These are phyloP conservation scores for Cryptoprocta ferox DNA, from an alignment of 2,797 vertebrate genomes.

Conservation along the genomic window DNA sequence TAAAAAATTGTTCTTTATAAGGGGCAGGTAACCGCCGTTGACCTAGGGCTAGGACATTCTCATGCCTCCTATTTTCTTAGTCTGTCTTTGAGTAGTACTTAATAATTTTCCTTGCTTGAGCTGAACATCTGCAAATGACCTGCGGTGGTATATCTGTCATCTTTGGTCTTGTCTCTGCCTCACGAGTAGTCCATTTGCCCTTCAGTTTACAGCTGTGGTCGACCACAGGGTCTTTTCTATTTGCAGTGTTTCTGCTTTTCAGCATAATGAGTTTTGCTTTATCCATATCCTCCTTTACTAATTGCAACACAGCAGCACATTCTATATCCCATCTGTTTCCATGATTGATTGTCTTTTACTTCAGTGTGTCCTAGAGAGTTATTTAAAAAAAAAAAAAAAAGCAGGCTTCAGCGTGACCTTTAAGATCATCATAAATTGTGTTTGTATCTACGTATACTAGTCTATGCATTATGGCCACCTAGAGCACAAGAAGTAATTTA, in stretches of 20 bases:
- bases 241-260: conserved; percentile 58
- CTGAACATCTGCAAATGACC: background rate
- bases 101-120: background rate
- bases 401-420: conserved; percentile 66
- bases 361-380: conserved; percentile 65
- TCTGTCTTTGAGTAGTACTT: background rate
- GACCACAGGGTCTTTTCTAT: conserved; percentile 50
- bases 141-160: background rate
- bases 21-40: background rate
- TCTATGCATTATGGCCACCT: background rate
- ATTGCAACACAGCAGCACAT: conserved; percentile 71
- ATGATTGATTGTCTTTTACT: conserved; percentile 74
- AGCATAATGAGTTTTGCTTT: conserved; percentile 65
- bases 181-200: background rate
- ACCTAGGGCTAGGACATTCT: background rate
- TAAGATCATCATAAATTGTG: conserved; percentile 49
- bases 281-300: conserved; percentile 43
- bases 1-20: background rate
- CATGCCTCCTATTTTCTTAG: background rate
- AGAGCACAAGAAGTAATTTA: background rate
- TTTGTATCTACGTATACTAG: background rate
- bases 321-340: conserved; percentile 76
- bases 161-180: background rate
- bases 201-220: conserved; percentile 61
- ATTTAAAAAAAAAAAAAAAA: conserved; percentile 20